phyloP scores from a whole-genome alignment of 2,113 vertebrate species.

The Pseudonaja textilis region DNA sequence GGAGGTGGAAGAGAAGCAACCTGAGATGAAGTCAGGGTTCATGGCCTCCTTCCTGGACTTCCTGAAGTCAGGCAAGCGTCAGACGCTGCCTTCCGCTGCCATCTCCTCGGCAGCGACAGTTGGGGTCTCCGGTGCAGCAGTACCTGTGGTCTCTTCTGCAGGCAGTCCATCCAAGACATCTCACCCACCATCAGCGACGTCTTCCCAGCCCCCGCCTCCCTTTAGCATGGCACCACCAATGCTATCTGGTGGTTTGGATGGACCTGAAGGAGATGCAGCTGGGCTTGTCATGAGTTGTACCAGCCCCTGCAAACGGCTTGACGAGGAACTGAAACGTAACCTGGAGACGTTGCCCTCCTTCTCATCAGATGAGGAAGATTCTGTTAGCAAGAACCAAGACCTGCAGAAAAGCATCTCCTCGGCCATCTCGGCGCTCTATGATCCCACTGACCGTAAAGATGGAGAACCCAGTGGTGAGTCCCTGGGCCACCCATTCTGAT shows the following conservation, averaged over 20 bases:
- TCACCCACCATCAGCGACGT: constrained; percentile 59
- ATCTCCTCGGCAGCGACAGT: constrained; percentile 40
- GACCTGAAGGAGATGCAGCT: constrained; percentile 70
- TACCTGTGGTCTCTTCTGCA: constrained; percentile 46
- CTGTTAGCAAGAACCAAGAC: constrained; percentile 91
- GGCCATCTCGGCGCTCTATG: constrained; percentile 88
- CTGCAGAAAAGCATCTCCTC: constrained; percentile 94
- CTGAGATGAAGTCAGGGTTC: constrained; percentile 87
- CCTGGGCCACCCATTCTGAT: neutral
- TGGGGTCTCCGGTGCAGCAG: neutral
- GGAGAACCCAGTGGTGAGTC: constrained; percentile 39
- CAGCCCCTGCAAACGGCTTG: constrained; percentile 84
- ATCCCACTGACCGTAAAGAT: constrained; percentile 80
- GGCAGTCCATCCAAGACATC: constrained; percentile 70
- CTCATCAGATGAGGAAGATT: constrained; percentile 91
- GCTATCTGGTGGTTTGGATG: constrained; percentile 69
- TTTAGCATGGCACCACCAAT: constrained; percentile 66
- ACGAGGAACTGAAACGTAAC: constrained; percentile 90
- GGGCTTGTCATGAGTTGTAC: constrained; percentile 82
- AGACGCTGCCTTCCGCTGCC: constrained; percentile 67
- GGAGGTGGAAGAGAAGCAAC: constrained; percentile 88
- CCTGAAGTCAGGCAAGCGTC: constrained; percentile 87
- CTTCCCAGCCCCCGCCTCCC: constrained; percentile 67
- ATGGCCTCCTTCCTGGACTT: constrained; percentile 94
- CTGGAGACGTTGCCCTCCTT: constrained; percentile 90